Conservation (phyloP, 2,797 vertebrate genomes). For the Ficedula albicollis region DNA sequence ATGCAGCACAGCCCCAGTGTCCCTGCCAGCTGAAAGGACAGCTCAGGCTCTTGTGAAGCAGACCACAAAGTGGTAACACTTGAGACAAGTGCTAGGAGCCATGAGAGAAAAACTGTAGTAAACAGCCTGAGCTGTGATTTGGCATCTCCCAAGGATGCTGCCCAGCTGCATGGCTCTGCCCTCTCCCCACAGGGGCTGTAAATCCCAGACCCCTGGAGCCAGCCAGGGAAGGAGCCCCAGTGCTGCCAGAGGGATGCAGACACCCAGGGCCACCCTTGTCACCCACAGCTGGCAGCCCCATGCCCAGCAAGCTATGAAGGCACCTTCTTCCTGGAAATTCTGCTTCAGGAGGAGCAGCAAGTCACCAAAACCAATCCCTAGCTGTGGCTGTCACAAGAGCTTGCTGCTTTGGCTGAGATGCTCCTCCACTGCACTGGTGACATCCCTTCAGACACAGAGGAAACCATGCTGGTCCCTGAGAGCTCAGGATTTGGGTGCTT, state of each 20-base stretch:
- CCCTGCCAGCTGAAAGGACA: slow-evolving; percentile 13
- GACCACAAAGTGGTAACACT: slow-evolving; percentile 47
- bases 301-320: background rate
- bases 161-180: background rate
- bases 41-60: background rate
- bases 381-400: background rate
- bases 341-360: background rate
- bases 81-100: background rate
- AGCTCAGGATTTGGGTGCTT: background rate
- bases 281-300: background rate
- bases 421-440: background rate
- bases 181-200: background rate
- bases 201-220: rapidly evolving
- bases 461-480: background rate
- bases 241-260: background rate
- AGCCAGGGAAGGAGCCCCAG: background rate
- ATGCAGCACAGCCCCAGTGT: background rate
- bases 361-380: background rate
- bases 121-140: background rate
- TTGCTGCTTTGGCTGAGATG: background rate
- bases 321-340: background rate
- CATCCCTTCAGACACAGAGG: background rate
- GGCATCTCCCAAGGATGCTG: background rate
- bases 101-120: background rate
- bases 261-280: background rate